Evolutionary conservation across 2,113 vertebrate species (phyloP).

Genomic region (Antechinus flavipes): DNA sequence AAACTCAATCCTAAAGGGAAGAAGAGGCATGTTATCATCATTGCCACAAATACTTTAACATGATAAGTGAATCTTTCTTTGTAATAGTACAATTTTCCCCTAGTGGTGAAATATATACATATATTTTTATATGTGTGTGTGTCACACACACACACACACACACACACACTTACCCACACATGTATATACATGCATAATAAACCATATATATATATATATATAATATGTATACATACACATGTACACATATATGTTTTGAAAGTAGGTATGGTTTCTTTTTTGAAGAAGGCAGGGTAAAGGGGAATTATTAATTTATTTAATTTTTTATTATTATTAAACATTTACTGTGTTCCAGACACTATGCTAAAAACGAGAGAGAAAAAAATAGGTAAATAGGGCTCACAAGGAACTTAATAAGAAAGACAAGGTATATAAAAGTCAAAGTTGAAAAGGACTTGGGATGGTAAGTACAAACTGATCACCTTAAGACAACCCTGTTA

Average conservation of each 20-base stretch:
- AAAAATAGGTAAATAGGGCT: neutral
- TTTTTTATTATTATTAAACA: too few species aligned
- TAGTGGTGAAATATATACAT: neutral
- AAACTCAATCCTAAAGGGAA: neutral
- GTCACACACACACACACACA: too few species aligned
- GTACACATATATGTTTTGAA: too few species aligned
- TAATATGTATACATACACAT: too few species aligned
- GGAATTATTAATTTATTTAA: too few species aligned
- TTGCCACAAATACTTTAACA: neutral
- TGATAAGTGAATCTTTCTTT: neutral
- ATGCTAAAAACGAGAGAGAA: neutral
- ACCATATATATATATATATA: too few species aligned
- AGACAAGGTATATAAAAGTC: neutral
- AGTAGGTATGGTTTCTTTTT: neutral
- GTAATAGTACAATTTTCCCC: neutral
- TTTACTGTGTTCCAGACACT: neutral
- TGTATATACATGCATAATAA: too few species aligned
- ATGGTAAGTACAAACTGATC: neutral
- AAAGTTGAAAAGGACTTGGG: neutral
- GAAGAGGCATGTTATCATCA: neutral
- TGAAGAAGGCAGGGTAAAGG: neutral
- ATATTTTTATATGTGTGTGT: too few species aligned
- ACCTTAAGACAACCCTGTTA: neutral
- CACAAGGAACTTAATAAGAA: neutral
- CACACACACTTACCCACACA: too few species aligned